Evolutionary conservation across 2,797 vertebrate species (phyloP), one percentile per base, ranked within the genome.

Genomic region (Vireo griseus): DNA sequence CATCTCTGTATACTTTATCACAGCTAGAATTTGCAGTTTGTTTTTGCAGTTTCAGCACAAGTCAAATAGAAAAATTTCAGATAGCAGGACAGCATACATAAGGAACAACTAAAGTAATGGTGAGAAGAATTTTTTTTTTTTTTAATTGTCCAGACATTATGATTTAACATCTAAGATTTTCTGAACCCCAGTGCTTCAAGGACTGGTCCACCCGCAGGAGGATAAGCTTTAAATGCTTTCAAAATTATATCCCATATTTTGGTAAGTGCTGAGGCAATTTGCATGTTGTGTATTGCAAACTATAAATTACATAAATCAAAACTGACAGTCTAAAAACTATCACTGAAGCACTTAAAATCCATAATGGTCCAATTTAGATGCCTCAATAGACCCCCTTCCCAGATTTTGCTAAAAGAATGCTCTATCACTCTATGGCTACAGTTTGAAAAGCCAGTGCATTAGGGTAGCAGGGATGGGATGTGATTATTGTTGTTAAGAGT

Each of bases 271-370:
- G 35, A 18, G 9, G 8, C 12, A 86, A 85, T 86, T 25, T 84
- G 39, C 24, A 14, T 57, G 26, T 58, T 86, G 14, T 61, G 11
- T 72, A 59, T 25, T 47, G n/a, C 42, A 65, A 54, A 73, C n/a
- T 89, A 86, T 84, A 88, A 82, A 71, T 50, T 42, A 52, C 35
- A 35, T 47, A 86, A 88, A 86, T 81, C 66, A 90, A 92, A 94
- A 57, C n/a, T 63, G 79, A 51, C 51, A 81, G 39, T 20, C 25
- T 88, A 79, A 76, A 93, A 79, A 44, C 33, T 88, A 57, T 76
- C 45, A 62, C 2, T 62, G 52, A 91, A 86, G 42, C 71, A 90
- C 62, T 90, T 86, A 83, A 94, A 93, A 95, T 89, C 72, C 45
- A 40, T 78, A 86, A 81, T 71, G 67, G 39, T 67, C 31, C 73